Evolutionary conservation across 2,888 invertebrate species (phyloP), one percentile per base, ranked within the genome.

Genomic region (Ophraella communa): DNA sequence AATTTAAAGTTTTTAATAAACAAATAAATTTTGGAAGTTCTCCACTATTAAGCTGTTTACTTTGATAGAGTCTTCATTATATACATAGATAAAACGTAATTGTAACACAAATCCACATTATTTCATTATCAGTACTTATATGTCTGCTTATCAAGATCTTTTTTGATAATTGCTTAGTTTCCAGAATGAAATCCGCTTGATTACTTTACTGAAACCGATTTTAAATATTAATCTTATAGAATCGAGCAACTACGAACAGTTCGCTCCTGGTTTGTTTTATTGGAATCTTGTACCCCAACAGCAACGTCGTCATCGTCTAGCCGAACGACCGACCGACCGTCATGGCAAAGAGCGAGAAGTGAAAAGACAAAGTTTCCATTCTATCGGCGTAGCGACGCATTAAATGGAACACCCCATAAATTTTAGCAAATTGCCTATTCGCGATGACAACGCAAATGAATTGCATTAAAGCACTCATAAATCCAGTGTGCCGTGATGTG

Each of bases 331-430:
- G n/a, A n/a, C 14, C 11, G 23, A 47, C 21, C 23, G 11, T 21
- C 21, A 23, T 23, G 49, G 24, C 10, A 51, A 27, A 63, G 61
- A 27, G 17, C 35, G 20, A 49, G 49, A 62, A 55, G 58, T 44
- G 62, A 62, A 56, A 44, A 56, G 49, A 60, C 57, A 66, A 53
- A 61, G 33, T 56, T 60, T 30, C 56, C 57, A 60, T 66, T 64
- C 17, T 64, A 56, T 54, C 65, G 56, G 55, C 64, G 67, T 62
- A 60, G 66, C 64, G 64, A 63, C 68, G 66, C 65, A 71, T 62
- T 64, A 62, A 65, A 67, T 67, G 67, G 67, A 72, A 73, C 74
- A 74, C 74, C 72, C 74, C 72, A 74, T 74, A 74, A 74, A 74
- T 74, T 74, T 73, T 65, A 39, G 67, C 55, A 71, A 73, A 74